These are phyloP conservation scores for Sebastes dallii DNA, from an alignment of 2,797 vertebrate genomes.

Conservation along the genomic window DNA sequence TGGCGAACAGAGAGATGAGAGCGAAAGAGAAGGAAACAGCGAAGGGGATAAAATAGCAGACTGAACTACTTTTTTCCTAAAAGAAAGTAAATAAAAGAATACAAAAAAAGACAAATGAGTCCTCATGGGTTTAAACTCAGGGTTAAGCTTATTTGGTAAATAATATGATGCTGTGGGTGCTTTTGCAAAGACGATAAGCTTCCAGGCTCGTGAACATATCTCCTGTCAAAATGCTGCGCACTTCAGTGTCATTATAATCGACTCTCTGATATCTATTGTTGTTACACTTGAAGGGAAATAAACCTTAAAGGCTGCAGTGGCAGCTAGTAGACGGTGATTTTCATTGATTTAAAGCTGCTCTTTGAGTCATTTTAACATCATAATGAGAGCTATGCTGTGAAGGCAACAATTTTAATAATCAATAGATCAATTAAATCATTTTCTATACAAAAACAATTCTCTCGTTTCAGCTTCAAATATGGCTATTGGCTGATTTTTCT, in stretches of 20 bases:
- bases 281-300: neutral
- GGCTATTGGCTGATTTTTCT: neutral
- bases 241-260: neutral
- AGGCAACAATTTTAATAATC: neutral
- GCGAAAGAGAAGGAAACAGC: neutral
- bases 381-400: neutral
- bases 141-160: constrained; percentile 15
- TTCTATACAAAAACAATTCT: neutral
- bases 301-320: neutral
- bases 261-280: neutral
- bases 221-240: neutral
- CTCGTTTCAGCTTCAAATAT: neutral
- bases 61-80: neutral
- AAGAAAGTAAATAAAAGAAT: neutral
- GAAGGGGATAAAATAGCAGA: neutral
- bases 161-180: neutral
- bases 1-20: neutral
- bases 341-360: neutral
- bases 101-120: neutral
- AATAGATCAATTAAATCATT: neutral
- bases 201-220: neutral
- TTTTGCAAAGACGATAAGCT: neutral
- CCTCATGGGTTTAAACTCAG: neutral
- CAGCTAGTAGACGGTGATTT: neutral
- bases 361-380: neutral